These are phyloP conservation scores for Stigmatopora argus DNA, from an alignment of 2,113 vertebrate genomes.

Conservation along the genomic window DNA sequence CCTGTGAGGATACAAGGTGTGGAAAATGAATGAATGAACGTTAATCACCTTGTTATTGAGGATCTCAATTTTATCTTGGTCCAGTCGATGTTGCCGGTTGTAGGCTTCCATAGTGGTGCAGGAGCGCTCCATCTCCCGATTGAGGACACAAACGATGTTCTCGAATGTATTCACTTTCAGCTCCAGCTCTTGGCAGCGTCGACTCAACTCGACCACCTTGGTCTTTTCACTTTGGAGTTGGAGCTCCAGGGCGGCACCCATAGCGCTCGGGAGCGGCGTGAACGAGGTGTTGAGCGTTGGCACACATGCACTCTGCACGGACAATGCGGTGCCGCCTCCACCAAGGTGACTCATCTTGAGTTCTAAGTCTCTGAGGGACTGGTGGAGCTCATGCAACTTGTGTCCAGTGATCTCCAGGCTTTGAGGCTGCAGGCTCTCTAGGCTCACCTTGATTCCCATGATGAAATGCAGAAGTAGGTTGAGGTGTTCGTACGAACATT, in stretches of 20 bases:
- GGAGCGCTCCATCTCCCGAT: slow-evolving; percentile 88
- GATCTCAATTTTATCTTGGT: slow-evolving; percentile 90
- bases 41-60: slow-evolving; percentile 83
- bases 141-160: slow-evolving; percentile 94
- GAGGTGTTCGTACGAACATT: slow-evolving; percentile 81
- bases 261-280: slow-evolving; percentile 63
- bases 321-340: slow-evolving; percentile 22
- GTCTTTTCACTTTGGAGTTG: slow-evolving; percentile 73
- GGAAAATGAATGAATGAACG: no score
- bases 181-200: slow-evolving; percentile 80
- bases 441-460: slow-evolving; percentile 78
- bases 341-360: slow-evolving; percentile 70
- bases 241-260: slow-evolving; percentile 66
- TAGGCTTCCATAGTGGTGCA: slow-evolving; percentile 83
- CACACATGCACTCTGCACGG: slow-evolving; percentile 60
- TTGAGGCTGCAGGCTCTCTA: slow-evolving; percentile 76
- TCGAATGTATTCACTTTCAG: slow-evolving; percentile 87
- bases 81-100: slow-evolving; percentile 82
- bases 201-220: slow-evolving; percentile 71
- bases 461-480: slow-evolving; percentile 82
- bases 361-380: slow-evolving; percentile 73
- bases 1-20: no score
- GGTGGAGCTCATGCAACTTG: slow-evolving; percentile 72
- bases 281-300: slow-evolving; percentile 65
- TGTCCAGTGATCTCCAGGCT: slow-evolving; percentile 72